phyloP scores from a whole-genome alignment of 2,888 invertebrate species.

The Apamea monoglypha region DNA sequence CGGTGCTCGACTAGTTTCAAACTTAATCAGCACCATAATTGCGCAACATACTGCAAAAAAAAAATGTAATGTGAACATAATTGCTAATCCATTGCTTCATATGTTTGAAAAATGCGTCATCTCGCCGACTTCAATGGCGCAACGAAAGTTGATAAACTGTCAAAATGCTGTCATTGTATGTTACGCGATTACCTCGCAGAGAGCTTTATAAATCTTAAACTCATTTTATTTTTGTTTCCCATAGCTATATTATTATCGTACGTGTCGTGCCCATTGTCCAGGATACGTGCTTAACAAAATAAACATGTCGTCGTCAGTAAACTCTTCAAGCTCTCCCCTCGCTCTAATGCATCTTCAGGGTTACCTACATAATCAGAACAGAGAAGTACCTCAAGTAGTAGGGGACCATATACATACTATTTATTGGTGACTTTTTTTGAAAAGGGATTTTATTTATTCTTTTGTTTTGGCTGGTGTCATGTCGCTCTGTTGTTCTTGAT shows the following conservation, averaged over 20 bases:
- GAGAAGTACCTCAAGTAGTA: conserved; percentile 76
- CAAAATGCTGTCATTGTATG: neutral
- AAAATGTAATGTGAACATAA: no score
- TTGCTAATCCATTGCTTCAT: neutral
- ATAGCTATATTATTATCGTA: neutral
- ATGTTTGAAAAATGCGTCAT: neutral
- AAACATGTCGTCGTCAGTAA: conserved; percentile 37
- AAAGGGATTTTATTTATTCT: conserved; percentile 1
- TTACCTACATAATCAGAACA: conserved; percentile 80
- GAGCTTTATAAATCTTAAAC: neutral
- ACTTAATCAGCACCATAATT: neutral
- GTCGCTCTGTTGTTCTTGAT: neutral
- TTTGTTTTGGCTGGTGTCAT: neutral
- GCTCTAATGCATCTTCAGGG: conserved; percentile 75
- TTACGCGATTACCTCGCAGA: neutral
- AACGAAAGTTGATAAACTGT: neutral
- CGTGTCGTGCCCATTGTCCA: neutral
- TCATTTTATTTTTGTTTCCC: neutral
- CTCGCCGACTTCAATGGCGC: neutral
- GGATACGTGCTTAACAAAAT: conserved; percentile 3
- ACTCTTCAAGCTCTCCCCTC: conserved; percentile 67
- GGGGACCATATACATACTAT: conserved; percentile 64
- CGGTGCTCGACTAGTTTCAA: neutral
- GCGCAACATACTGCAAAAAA: no score
- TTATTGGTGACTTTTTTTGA: conserved; percentile 19